phyloP scores from a whole-genome alignment of 2,888 invertebrate genomes.

The Fragum whitleyi region DNA sequence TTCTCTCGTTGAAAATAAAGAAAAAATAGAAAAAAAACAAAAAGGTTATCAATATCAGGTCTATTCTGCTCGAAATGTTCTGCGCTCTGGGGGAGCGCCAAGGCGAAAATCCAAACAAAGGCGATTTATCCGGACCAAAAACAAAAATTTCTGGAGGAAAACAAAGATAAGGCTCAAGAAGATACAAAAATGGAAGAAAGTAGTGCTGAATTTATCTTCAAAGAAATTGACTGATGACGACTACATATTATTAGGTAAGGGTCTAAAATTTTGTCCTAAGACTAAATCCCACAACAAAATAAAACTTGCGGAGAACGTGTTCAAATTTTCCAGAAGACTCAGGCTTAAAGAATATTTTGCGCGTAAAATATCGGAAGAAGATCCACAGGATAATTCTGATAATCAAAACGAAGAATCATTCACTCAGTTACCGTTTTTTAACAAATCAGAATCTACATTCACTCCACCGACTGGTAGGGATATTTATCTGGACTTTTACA shows the following conservation, averaged over 20 bases:
- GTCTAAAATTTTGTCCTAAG: slow-evolving; percentile 37
- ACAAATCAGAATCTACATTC: slow-evolving; percentile 7
- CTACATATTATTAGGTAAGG: slow-evolving; percentile 36
- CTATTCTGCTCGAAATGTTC: too few relatives aligned
- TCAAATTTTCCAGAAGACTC: slow-evolving; percentile 24
- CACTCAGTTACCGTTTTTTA: too few relatives aligned
- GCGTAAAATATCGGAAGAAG: not conserved
- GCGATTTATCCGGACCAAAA: not conserved
- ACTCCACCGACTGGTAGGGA: too few relatives aligned
- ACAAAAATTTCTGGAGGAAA: slow-evolving; percentile 11
- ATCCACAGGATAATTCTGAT: not conserved
- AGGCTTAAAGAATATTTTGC: slow-evolving; percentile 31
- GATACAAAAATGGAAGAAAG: slow-evolving; percentile 17
- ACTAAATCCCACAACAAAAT: slow-evolving; percentile 28
- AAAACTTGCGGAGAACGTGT: slow-evolving; percentile 30
- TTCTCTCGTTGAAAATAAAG: too few relatives aligned
- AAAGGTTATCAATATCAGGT: too few relatives aligned
- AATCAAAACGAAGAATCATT: too few relatives aligned
- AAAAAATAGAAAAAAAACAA: too few relatives aligned
- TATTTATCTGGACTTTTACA: not conserved
- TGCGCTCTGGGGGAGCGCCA: not conserved
- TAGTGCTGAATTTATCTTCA: slow-evolving; percentile 29
- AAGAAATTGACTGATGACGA: slow-evolving; percentile 27
- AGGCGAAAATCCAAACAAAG: not conserved
- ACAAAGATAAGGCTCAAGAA: slow-evolving; percentile 13